Percentiles rank a stretch among this genome's conserved stretches.
phyloP scores from a whole-genome alignment of 2,113 vertebrate species.

The Alligator mississippiensis region DNA sequence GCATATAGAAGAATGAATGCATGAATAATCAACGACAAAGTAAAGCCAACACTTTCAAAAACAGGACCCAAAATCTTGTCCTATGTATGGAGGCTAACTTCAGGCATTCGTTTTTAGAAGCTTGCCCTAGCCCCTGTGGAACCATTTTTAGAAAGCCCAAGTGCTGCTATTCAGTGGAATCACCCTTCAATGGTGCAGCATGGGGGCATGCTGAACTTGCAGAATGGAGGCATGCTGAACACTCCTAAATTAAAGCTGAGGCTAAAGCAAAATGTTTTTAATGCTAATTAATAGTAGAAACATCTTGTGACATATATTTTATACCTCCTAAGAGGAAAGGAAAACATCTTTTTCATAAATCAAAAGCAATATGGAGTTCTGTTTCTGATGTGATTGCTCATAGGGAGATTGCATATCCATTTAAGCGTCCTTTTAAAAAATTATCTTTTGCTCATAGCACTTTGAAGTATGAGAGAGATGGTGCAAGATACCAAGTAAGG shows the following conservation, averaged over 20 bases:
- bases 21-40: not conserved
- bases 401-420: not conserved
- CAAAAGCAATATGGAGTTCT: not conserved
- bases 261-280: not conserved
- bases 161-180: not conserved
- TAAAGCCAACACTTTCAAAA: not conserved
- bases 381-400: not conserved
- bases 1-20: not conserved
- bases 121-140: not conserved
- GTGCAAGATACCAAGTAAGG: not conserved
- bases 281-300: not conserved
- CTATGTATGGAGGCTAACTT: not conserved
- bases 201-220: not conserved
- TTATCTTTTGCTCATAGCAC: not conserved
- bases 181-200: not conserved
- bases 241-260: not conserved
- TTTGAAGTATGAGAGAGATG: not conserved
- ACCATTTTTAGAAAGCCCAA: not conserved
- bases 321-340: not conserved
- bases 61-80: not conserved
- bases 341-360: not conserved
- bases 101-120: not conserved
- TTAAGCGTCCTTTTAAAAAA: constrained; percentile 14
- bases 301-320: not conserved
- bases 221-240: not conserved